Conservation (phyloP, 2,797 vertebrate genomes). For the Acrossocheilus fasciatus region DNA sequence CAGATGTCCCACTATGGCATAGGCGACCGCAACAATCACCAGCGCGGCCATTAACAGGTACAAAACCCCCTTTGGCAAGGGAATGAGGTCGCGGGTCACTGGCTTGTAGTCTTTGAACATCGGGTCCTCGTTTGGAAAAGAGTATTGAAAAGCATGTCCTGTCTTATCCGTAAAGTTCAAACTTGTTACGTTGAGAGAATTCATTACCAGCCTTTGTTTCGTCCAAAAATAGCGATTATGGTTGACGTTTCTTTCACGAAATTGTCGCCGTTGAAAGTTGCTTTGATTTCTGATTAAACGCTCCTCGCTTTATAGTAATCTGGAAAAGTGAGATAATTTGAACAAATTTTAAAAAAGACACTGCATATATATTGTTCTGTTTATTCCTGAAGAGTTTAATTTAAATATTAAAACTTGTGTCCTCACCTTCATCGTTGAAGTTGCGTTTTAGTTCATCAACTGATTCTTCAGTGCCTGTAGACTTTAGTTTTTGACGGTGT, state of each 20-base stretch:
- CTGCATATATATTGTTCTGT: not conserved
- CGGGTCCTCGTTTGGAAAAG: slow-evolving; percentile 67
- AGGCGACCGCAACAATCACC: slow-evolving; percentile 84
- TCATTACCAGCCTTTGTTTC: slow-evolving; percentile 61
- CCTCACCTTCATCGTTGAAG: not conserved
- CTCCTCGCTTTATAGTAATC: not conserved
- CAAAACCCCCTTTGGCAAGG: slow-evolving; percentile 79
- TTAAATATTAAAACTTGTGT: not conserved
- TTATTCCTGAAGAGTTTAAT: not conserved
- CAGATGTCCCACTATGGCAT: slow-evolving; percentile 87
- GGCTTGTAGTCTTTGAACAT: slow-evolving; percentile 82
- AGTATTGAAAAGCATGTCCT: slow-evolving; percentile 65
- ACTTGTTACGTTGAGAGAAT: slow-evolving; percentile 66
- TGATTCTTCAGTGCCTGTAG: not conserved
- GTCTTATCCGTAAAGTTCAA: slow-evolving; percentile 63
- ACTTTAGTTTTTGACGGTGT: not conserved
- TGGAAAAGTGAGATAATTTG: not conserved
- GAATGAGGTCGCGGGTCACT: slow-evolving; percentile 74
- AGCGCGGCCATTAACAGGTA: slow-evolving; percentile 85
- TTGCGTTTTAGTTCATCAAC: not conserved
- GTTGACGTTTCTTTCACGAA: not conserved
- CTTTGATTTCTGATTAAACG: not conserved
- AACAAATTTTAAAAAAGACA: not conserved
- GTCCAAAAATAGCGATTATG: not conserved
- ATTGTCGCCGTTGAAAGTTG: not conserved